phyloP scores from a whole-genome alignment of 2,888 invertebrate genomes.

The Phlogophora meticulosa region DNA sequence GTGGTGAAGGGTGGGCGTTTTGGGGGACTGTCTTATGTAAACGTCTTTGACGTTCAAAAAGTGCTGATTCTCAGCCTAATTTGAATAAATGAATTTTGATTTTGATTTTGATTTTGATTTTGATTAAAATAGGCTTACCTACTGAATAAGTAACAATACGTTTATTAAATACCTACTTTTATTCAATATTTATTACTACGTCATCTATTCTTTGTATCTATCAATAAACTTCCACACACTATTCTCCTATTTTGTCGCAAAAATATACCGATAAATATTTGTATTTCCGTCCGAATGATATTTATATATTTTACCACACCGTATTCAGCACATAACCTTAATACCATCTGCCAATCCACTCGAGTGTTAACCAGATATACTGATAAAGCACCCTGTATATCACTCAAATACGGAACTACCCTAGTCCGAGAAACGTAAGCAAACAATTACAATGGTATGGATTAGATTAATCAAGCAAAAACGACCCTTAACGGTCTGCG shows the following conservation, averaged over 20 bases:
- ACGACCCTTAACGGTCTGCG: constrained; percentile 77
- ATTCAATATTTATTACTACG: not conserved
- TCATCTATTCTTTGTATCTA: not conserved
- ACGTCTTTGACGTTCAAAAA: too few relatives aligned
- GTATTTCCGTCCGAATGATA: not conserved
- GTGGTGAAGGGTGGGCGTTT: too few relatives aligned
- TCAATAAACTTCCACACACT: not conserved
- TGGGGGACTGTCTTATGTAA: too few relatives aligned
- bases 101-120: too few relatives aligned
- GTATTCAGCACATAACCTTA: constrained; percentile 16
- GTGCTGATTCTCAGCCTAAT: too few relatives aligned
- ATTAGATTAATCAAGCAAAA: constrained; percentile 85
- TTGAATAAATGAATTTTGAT: too few relatives aligned
- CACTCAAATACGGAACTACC: constrained; percentile 51
- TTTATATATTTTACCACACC: constrained; percentile 6
- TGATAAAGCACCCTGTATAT: constrained; percentile 51
- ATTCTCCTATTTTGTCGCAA: not conserved
- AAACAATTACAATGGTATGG: constrained; percentile 79
- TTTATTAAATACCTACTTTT: too few relatives aligned
- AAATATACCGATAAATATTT: constrained; percentile 4
- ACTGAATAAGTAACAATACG: too few relatives aligned
- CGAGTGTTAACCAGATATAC: constrained; percentile 39
- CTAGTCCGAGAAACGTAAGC: constrained; percentile 61
- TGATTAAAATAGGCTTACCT: too few relatives aligned
- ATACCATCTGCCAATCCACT: constrained; percentile 38